Conservation (phyloP, 2,113 vertebrate genomes). For the Heterocephalus glaber region DNA sequence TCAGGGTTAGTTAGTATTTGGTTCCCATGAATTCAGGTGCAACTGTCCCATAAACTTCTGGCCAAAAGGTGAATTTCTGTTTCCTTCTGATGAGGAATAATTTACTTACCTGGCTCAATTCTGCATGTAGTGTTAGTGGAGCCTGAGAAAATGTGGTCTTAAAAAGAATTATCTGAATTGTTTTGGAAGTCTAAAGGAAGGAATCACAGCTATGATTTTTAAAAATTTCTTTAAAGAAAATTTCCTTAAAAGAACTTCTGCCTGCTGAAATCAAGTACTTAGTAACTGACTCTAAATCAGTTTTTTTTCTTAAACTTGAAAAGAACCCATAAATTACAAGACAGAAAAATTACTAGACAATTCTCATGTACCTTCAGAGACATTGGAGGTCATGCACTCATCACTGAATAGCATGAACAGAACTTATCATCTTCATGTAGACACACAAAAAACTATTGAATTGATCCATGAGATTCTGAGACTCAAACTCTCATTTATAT, state of each 20-base stretch:
- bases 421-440: background rate
- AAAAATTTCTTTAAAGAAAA: background rate
- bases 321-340: background rate
- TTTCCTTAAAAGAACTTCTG: background rate
- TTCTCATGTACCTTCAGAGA: background rate
- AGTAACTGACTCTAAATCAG: background rate
- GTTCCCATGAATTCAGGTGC: slow-evolving; percentile 54
- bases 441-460: slow-evolving; percentile 9
- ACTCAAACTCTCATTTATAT: background rate
- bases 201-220: background rate
- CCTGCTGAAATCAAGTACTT: background rate
- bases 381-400: background rate
- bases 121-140: background rate
- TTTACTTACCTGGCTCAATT: background rate
- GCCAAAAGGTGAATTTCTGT: background rate
- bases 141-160: background rate
- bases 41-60: slow-evolving; percentile 12
- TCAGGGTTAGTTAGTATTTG: slow-evolving; percentile 72
- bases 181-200: background rate
- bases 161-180: background rate
- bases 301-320: background rate
- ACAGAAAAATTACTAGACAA: background rate
- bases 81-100: slow-evolving; percentile 3
- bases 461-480: background rate
- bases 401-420: background rate